A percentile compares a stretch with the other conserved stretches of the same genome.
Conservation (phyloP, 2,113 vertebrate species). For the Salvelinus namaycush region DNA sequence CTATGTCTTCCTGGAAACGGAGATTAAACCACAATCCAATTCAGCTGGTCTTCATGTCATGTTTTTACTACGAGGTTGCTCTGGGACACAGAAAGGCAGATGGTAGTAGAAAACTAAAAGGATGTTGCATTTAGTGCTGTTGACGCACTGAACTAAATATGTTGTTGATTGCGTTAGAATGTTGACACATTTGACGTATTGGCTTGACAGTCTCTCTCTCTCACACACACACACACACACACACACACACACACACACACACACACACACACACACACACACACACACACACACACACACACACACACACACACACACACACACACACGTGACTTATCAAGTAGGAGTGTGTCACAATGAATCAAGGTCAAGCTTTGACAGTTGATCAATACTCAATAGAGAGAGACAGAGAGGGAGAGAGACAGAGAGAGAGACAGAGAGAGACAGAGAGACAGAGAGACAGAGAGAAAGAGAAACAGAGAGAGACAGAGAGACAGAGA, state of each 20-base stretch:
- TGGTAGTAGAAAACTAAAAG: neutral
- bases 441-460: too few relatives aligned
- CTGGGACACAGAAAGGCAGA: neutral
- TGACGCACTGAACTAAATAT: neutral
- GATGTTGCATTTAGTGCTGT: neutral
- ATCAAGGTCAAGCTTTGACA: constrained; percentile 1
- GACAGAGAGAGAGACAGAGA: too few relatives aligned
- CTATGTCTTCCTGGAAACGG: neutral
- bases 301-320: neutral
- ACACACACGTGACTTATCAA: neutral
- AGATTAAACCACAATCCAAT: constrained; percentile 4
- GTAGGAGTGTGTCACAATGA: neutral
- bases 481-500: too few relatives aligned
- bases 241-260: neutral
- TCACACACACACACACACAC: too few relatives aligned
- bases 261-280: constrained; percentile 3
- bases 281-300: neutral
- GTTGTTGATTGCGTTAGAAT: neutral
- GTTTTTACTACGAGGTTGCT: neutral
- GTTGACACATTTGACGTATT: neutral
- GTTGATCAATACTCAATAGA: neutral
- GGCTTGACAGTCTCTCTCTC: neutral
- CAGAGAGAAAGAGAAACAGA: too few relatives aligned
- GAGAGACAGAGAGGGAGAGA: neutral
- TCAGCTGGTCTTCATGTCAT: neutral